Evolutionary conservation across 2,797 vertebrate species (phyloP).

Genomic region (Alectoris magna): DNA sequence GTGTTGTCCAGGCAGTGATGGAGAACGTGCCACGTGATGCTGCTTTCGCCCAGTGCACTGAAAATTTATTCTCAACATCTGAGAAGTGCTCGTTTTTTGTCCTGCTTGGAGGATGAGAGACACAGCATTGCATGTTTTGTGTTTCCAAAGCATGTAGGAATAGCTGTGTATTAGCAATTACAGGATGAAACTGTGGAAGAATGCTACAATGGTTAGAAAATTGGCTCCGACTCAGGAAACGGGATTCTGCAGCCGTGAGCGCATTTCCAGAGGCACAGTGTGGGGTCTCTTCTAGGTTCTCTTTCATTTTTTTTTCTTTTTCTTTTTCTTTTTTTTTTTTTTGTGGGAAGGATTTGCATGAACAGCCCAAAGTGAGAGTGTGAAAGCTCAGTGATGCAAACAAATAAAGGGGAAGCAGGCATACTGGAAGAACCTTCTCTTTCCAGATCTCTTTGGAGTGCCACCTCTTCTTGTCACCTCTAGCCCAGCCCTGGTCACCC

Average conservation of each 20-base stretch:
- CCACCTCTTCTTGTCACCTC: neutral
- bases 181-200: constrained; percentile 36
- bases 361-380: constrained; percentile 38
- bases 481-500: neutral
- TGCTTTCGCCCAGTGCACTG: constrained; percentile 25
- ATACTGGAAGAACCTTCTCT: neutral
- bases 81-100: constrained; percentile 33
- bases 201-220: constrained; percentile 39
- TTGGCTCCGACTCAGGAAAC: constrained; percentile 47
- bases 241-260: constrained; percentile 56
- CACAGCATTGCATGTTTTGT: neutral
- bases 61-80: constrained; percentile 33
- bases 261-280: constrained; percentile 60
- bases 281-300: constrained; percentile 53
- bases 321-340: neutral
- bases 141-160: constrained; percentile 46
- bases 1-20: neutral
- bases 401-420: neutral
- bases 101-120: constrained; percentile 41
- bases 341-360: constrained; percentile 59
- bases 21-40: neutral
- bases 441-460: neutral
- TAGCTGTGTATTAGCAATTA: constrained; percentile 60
- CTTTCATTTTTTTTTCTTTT: neutral
- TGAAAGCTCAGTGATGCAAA: constrained; percentile 37